A percentile compares a stretch with the other conserved stretches of the same genome.
Conservation (phyloP, 1,140 invertebrate genomes). For the Philotrypesis tridentata region DNA sequence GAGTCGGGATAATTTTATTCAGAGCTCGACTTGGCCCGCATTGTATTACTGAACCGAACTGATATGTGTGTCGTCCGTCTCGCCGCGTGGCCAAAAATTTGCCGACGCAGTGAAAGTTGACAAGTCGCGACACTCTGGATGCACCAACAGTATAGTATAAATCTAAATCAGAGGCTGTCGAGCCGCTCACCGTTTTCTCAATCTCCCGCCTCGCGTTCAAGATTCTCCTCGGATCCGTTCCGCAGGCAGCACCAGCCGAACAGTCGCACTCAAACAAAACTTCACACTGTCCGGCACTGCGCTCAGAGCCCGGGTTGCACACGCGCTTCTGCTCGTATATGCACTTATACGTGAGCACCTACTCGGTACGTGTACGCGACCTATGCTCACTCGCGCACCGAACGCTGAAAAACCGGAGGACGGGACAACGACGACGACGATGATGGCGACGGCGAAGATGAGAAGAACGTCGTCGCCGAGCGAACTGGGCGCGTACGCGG, state of each 20-base stretch:
- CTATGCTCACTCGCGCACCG: neutral
- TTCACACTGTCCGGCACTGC: neutral
- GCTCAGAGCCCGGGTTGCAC: neutral
- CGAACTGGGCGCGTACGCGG: slow-evolving; percentile 40
- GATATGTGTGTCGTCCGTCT: neutral
- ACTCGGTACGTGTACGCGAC: no score
- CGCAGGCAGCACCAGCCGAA: neutral
- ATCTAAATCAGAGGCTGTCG: neutral
- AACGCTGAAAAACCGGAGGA: no score
- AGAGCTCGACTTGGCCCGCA: neutral
- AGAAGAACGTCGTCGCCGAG: neutral
- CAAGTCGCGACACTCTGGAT: neutral
- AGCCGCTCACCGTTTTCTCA: slow-evolving; percentile 17
- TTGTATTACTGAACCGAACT: neutral
- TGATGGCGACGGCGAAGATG: neutral
- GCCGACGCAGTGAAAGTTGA: slow-evolving; percentile 22
- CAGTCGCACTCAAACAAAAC: neutral
- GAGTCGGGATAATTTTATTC: neutral
- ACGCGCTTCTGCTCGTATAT: neutral
- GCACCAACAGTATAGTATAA: neutral
- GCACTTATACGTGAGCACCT: no score
- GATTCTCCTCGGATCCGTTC: neutral
- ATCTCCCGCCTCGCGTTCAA: neutral
- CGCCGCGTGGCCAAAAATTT: neutral
- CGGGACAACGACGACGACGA: neutral